Evolutionary conservation across 2,113 vertebrate genomes (phyloP).

Genomic region (Mormyrus lacerda): DNA sequence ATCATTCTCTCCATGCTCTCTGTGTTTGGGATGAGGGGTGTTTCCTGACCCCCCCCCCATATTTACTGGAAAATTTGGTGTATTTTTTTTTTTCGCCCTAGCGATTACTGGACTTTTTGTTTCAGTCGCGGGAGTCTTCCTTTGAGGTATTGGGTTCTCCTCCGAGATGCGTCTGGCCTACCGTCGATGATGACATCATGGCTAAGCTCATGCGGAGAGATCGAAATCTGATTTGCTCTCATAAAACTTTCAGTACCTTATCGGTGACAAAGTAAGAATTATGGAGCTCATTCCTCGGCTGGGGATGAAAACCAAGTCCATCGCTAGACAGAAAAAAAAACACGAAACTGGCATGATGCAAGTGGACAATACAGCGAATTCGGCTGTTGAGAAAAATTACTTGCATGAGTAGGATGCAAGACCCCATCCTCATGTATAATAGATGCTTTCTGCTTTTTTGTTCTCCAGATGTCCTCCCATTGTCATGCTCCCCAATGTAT

Average conservation of each 20-base stretch:
- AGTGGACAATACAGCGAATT: background rate
- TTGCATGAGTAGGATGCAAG: constrained; percentile 20
- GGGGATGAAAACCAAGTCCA: constrained; percentile 10
- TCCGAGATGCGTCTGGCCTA: constrained; percentile 21
- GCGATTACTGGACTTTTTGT: background rate
- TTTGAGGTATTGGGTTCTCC: constrained; percentile 29
- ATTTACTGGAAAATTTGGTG: background rate
- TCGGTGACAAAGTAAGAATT: constrained; percentile 29
- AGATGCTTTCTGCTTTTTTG: constrained; percentile 21
- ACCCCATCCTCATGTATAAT: constrained; percentile 40
- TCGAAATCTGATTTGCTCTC: constrained; percentile 43
- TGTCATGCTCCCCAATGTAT: constrained; percentile 18
- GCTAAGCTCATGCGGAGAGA: constrained; percentile 29
- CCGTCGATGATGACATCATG: constrained; percentile 40
- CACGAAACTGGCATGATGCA: background rate
- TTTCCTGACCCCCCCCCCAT: background rate
- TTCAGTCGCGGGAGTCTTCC: constrained; percentile 7
- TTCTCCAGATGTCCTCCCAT: constrained; percentile 26
- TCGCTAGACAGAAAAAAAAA: background rate
- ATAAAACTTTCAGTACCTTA: constrained; percentile 45
- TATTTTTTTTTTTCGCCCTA: background rate
- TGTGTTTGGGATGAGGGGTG: background rate
- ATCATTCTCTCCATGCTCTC: background rate
- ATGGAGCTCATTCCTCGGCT: constrained; percentile 12
- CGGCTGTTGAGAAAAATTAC: background rate